phyloP scores from a whole-genome alignment of 2,113 vertebrate genomes.

The Hemiscyllium ocellatum region DNA sequence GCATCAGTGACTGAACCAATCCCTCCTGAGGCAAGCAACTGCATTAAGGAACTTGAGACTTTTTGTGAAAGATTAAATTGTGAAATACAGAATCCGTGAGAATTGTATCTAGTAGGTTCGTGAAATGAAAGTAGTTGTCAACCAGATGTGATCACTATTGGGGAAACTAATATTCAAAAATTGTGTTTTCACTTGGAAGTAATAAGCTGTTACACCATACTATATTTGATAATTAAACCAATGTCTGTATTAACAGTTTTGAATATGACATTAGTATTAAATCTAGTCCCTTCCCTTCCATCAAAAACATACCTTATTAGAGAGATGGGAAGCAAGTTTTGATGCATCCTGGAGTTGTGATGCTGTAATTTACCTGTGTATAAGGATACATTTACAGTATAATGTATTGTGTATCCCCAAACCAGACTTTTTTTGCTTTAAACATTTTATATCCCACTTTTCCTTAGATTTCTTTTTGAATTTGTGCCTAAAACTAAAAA shows the following conservation, averaged over 20 bases:
- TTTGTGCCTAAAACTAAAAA: not conserved
- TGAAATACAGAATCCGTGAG: not conserved
- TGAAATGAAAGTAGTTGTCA: not conserved
- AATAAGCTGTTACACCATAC: not conserved
- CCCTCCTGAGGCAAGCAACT: conserved; percentile 64
- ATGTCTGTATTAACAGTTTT: not conserved
- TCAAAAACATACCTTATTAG: not conserved
- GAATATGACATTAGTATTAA: not conserved
- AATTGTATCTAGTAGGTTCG: not conserved
- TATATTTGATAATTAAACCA: not conserved
- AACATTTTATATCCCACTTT: not conserved
- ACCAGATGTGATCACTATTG: not conserved
- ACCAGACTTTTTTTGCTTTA: not conserved
- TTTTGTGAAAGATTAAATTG: conserved; percentile 53
- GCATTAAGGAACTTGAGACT: conserved; percentile 67
- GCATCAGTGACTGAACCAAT: conserved; percentile 51
- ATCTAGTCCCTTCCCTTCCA: not conserved
- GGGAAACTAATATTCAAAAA: not conserved
- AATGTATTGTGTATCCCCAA: too few species aligned
- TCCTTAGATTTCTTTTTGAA: not conserved
- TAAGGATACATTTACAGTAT: not conserved
- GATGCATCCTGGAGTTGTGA: not conserved
- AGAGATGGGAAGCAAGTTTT: not conserved
- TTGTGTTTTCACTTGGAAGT: not conserved
- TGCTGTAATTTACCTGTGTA: not conserved